Percentiles rank a stretch among this genome's conserved stretches.
Evolutionary conservation across 2,113 vertebrate species (phyloP).

Genomic region (Bothrops jararaca): DNA sequence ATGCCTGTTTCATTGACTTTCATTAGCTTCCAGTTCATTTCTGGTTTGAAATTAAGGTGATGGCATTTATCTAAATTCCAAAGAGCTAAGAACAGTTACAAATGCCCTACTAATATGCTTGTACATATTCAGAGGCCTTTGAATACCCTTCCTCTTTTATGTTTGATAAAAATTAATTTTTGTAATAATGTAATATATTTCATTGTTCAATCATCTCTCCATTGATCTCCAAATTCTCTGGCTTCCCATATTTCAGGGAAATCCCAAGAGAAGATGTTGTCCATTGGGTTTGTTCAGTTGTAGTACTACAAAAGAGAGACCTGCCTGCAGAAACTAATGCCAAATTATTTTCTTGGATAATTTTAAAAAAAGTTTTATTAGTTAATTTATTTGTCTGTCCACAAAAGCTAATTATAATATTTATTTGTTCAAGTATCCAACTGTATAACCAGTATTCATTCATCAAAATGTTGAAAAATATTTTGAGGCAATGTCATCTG

Average conservation of each 20-base stretch:
- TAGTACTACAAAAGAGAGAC: not conserved
- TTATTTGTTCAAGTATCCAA: not conserved
- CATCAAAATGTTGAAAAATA: not conserved
- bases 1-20: not conserved
- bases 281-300: not conserved
- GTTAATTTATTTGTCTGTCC: not conserved
- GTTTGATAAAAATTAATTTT: not conserved
- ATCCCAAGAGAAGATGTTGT: not conserved
- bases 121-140: not conserved
- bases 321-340: not conserved
- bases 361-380: not conserved
- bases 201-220: not conserved
- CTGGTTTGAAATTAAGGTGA: not conserved
- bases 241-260: not conserved
- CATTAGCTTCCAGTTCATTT: not conserved
- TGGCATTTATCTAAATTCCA: not conserved
- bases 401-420: not conserved
- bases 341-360: not conserved
- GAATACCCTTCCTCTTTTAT: not conserved
- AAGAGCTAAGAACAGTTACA: not conserved
- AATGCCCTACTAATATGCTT: not conserved
- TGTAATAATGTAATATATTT: not conserved
- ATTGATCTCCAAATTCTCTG: not conserved
- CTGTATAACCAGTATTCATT: not conserved
- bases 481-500: not conserved